phyloP scores from a whole-genome alignment of 2,888 invertebrate genomes.

The Blomia tropicalis region DNA sequence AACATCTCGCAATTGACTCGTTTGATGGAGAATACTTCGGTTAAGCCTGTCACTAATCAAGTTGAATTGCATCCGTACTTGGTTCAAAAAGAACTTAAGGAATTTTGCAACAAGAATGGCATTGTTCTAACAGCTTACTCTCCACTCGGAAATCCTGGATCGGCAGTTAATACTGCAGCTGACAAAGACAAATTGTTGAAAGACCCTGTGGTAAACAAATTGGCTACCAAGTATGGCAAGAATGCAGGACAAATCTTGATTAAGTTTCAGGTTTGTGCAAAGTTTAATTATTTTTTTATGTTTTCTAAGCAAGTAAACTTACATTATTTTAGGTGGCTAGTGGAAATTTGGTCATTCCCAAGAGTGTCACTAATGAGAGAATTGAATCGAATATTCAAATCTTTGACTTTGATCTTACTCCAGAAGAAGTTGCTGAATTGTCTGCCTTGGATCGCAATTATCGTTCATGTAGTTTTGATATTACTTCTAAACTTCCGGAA shows the following conservation, averaged over 20 bases:
- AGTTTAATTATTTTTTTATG: not conserved
- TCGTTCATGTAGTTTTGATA: not conserved
- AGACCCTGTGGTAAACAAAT: slow-evolving; percentile 46
- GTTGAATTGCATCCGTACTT: slow-evolving; percentile 66
- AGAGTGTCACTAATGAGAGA: slow-evolving; percentile 57
- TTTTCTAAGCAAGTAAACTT: not conserved
- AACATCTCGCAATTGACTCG: slow-evolving; percentile 55
- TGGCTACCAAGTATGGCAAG: slow-evolving; percentile 52
- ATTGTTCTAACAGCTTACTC: slow-evolving; percentile 59
- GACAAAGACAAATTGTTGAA: slow-evolving; percentile 43
- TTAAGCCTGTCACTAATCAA: slow-evolving; percentile 36
- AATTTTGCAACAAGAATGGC: slow-evolving; percentile 46
- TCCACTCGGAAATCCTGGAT: slow-evolving; percentile 57
- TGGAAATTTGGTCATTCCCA: slow-evolving; percentile 59
- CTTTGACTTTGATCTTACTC: slow-evolving; percentile 52
- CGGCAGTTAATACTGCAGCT: slow-evolving; percentile 40
- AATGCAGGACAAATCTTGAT: slow-evolving; percentile 49
- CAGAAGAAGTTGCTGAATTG: slow-evolving; percentile 50
- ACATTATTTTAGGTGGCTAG: slow-evolving; percentile 32
- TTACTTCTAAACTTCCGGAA: not conserved
- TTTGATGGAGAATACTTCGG: slow-evolving; percentile 43
- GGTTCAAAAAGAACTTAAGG: slow-evolving; percentile 43
- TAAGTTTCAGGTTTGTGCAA: slow-evolving; percentile 41
- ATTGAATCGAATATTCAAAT: slow-evolving; percentile 54
- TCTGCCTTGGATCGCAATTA: slow-evolving; percentile 51